A percentile compares a stretch with the other conserved stretches of the same genome.
phyloP scores from a whole-genome alignment of 2,888 invertebrate genomes.

The Anaspis maculata region DNA sequence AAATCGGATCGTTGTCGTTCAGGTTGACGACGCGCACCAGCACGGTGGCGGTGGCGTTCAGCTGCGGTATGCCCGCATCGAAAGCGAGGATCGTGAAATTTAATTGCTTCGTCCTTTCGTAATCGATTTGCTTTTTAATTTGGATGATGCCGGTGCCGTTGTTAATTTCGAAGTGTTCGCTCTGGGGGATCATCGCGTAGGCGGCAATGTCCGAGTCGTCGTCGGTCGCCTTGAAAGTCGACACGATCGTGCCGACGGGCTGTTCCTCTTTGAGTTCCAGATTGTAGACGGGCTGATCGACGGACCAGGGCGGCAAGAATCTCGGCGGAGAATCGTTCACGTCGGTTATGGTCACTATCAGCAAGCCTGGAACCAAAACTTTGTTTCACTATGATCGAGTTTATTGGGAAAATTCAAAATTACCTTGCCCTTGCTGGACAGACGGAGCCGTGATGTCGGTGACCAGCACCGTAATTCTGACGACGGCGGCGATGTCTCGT shows the following conservation, averaged over 20 bases:
- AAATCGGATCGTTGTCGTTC: conserved; percentile 81
- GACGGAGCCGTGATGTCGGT: conserved; percentile 74
- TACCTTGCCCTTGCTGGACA: conserved; percentile 70
- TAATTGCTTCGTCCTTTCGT: conserved; percentile 65
- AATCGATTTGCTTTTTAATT: conserved; percentile 72
- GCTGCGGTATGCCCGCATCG: conserved; percentile 80
- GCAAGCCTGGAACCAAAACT: conserved; percentile 42
- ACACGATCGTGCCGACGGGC: conserved; percentile 67
- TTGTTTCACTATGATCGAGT: not conserved
- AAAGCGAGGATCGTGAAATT: conserved; percentile 75
- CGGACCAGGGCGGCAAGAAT: conserved; percentile 66
- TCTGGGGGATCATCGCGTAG: conserved; percentile 61
- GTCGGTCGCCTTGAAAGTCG: conserved; percentile 71
- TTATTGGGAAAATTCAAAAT: conserved; percentile 9
- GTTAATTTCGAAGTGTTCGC: conserved; percentile 71
- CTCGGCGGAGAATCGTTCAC: conserved; percentile 63
- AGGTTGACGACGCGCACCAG: conserved; percentile 71
- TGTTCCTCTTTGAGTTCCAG: conserved; percentile 74
- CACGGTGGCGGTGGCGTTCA: conserved; percentile 70
- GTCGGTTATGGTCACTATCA: conserved; percentile 62
- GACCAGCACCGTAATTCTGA: conserved; percentile 71
- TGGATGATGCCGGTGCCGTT: conserved; percentile 73
- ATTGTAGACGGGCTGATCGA: conserved; percentile 53
- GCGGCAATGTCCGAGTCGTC: conserved; percentile 74
- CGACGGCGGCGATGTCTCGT: conserved; percentile 61